Percentiles rank a stretch among this genome's conserved stretches.
Evolutionary conservation across 2,797 vertebrate genomes (phyloP).

Genomic region (Numenius phaeopus): DNA sequence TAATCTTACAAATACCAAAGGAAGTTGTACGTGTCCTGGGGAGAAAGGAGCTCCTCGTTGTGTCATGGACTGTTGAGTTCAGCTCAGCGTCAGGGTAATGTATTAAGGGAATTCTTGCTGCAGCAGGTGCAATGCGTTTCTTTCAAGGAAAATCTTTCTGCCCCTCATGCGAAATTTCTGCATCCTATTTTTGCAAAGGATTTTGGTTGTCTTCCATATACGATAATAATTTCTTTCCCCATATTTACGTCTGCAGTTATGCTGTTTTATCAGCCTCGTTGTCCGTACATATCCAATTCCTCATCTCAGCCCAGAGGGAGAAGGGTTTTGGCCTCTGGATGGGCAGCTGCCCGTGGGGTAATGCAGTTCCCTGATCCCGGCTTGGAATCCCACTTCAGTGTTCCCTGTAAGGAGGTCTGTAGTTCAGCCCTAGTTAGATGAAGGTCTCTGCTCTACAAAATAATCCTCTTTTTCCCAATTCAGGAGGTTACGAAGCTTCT

Average conservation of each 20-base stretch:
- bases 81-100: background rate
- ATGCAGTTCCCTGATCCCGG: background rate
- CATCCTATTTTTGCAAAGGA: background rate
- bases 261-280: background rate
- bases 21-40: background rate
- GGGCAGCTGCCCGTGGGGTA: background rate
- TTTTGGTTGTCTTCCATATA: background rate
- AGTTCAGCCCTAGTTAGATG: background rate
- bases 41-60: background rate
- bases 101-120: background rate
- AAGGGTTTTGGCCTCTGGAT: background rate
- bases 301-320: background rate
- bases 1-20: background rate
- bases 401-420: background rate
- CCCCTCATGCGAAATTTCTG: background rate
- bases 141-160: background rate
- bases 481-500: background rate
- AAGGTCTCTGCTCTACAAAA: background rate
- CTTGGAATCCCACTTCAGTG: background rate
- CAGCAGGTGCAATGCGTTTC: background rate
- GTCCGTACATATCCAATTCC: background rate
- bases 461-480: fast-evolving
- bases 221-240: background rate
- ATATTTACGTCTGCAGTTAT: background rate
- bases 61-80: fast-evolving